Conservation (phyloP, 1,140 invertebrate genomes). For the Temnothorax nylanderi region DNA sequence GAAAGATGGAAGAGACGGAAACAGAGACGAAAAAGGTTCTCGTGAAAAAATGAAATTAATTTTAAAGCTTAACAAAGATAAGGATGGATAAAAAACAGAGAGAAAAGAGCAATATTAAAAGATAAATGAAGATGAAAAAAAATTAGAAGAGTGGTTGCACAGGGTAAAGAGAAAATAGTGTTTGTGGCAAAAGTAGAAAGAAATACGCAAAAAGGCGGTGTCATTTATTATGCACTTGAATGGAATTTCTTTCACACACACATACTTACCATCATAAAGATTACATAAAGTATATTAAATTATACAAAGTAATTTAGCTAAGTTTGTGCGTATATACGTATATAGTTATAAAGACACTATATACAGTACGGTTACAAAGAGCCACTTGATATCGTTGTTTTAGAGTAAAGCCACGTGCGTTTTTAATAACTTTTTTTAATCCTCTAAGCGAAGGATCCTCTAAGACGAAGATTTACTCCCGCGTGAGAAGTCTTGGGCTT, state of each 20-base stretch:
- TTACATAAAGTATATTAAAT: neutral
- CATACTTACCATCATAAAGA: neutral
- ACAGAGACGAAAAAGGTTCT: neutral
- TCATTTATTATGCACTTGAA: neutral
- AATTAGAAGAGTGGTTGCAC: neutral
- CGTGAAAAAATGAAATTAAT: constrained; percentile 2
- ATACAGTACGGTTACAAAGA: neutral
- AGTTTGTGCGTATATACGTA: neutral
- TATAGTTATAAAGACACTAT: neutral
- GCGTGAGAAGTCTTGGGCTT: neutral
- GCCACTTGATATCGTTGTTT: neutral
- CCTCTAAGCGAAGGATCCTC: neutral
- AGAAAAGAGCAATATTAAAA: neutral
- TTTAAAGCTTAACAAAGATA: neutral
- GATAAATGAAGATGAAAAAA: neutral
- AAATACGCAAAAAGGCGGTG: neutral
- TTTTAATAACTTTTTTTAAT: constrained; percentile 25
- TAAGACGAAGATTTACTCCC: constrained; percentile 24
- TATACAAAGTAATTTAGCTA: neutral
- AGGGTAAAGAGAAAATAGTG: neutral
- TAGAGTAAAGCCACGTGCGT: neutral
- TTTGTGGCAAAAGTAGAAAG: neutral
- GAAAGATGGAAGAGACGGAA: neutral
- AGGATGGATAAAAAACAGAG: neutral
- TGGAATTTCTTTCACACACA: neutral